A percentile compares a stretch with the other conserved stretches of the same genome.
phyloP scores from a whole-genome alignment of 2,888 invertebrate genomes.

The Callyntrura guangdongensis region DNA sequence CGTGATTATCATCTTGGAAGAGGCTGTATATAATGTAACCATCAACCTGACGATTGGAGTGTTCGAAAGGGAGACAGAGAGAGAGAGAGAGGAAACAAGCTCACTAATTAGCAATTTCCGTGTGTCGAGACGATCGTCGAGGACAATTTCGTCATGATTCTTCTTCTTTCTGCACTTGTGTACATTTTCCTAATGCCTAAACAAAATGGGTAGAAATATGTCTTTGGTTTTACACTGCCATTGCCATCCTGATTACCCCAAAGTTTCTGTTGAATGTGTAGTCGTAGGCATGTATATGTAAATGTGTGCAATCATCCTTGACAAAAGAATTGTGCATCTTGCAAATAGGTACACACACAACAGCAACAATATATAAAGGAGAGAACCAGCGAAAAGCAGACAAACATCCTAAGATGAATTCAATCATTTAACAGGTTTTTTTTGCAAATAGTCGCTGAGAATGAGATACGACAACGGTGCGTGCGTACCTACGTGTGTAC shows the following conservation, averaged over 20 bases:
- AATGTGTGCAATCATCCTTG: constrained; percentile 56
- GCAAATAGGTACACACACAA: not conserved
- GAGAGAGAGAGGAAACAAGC: constrained; percentile 72
- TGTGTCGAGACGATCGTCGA: constrained; percentile 75
- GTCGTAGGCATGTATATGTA: not conserved
- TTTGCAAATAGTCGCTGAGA: constrained; percentile 43
- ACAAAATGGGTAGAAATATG: too few species aligned
- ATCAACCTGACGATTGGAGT: too few species aligned
- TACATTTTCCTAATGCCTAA: too few species aligned
- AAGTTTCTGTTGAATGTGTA: not conserved
- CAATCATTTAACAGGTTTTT: constrained; percentile 68
- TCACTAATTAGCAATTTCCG: constrained; percentile 75
- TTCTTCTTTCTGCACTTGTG: constrained; percentile 6
- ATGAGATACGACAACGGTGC: not conserved
- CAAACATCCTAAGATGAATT: constrained; percentile 19
- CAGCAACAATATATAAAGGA: too few species aligned
- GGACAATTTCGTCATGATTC: constrained; percentile 69
- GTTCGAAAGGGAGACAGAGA: too few species aligned
- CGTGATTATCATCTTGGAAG: not conserved
- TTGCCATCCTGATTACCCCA: too few species aligned
- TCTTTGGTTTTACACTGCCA: too few species aligned
- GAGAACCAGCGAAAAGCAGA: constrained; percentile 11
- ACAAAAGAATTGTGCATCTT: constrained; percentile 33
- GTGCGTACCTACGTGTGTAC: constrained; percentile 12
- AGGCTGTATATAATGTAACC: too few species aligned